Evolutionary conservation across 2,113 vertebrate genomes (phyloP), one percentile per base, ranked within the genome.

Genomic region (Falco punctatus): DNA sequence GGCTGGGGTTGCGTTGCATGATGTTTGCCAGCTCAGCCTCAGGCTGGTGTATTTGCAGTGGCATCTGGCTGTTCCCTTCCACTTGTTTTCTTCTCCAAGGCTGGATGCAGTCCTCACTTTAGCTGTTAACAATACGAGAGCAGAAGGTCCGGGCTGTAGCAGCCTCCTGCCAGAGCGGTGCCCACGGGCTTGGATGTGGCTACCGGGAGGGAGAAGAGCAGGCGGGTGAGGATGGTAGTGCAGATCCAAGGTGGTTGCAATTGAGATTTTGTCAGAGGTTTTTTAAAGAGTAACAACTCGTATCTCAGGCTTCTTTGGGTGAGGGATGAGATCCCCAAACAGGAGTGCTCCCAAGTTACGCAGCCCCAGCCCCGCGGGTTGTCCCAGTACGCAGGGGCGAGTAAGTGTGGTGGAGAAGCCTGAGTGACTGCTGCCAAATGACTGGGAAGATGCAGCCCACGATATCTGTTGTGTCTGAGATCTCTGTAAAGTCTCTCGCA

Each of bases 381-480:
- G 86, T 78, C 89, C 91, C 57, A 87, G 61, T 40, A 40, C 0
- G 3, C 55, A 6, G 33, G 86, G 86, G 65, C 0, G 10, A 80
- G 35, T 78, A 77, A 89, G 59, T 11, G 6, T 6, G 4, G 58
- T 0, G n/a, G 94, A 92, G 88, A 86, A 96, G 92, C 89, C 90
- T 54, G 30, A 59, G 81, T 33, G 7, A 9, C 71, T 88, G 81
- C 62, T 92, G 89, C 65, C 79, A 77, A 88, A 88, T 9, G 75
- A 10, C 90, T 89, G 94, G 84, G 81, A 83, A 94, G 88, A 91
- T 94, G 90, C 94, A 96, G 70, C 96, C 96, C 88, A 94, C 90
- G 2, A 58, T 13, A 59, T 91, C 92, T 95, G 89, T 96, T 96
- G 82, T 96, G 96, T 97, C 96, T 96, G 95, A 94, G 95, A 95